Evolutionary conservation across 2,797 vertebrate genomes (phyloP).

Genomic region (Cottoperca gobio): DNA sequence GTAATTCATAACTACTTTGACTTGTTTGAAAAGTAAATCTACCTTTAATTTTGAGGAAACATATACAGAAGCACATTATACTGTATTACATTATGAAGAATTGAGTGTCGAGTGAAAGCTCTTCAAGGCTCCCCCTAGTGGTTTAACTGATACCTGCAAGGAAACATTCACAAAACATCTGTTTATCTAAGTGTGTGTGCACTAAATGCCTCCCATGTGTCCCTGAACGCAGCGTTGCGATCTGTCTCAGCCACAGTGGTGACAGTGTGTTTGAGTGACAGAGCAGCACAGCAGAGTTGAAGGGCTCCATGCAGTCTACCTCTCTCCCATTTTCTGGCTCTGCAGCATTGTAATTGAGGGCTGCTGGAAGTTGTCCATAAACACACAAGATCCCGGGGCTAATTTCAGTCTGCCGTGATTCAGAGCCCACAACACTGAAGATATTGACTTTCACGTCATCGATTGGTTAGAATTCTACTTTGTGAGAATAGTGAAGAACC

Average conservation of each 20-base stretch:
- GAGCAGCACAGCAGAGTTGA: constrained; percentile 72
- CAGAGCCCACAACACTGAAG: constrained; percentile 61
- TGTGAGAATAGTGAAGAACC: constrained; percentile 23
- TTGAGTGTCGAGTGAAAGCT: constrained; percentile 28
- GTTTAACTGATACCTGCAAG: constrained; percentile 57
- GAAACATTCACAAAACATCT: constrained; percentile 48
- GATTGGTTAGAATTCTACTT: constrained; percentile 46
- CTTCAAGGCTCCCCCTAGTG: constrained; percentile 78
- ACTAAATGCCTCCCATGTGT: constrained; percentile 71
- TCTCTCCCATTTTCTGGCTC: constrained; percentile 83
- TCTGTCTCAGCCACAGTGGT: constrained; percentile 71
- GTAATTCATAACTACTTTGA: constrained; percentile 45
- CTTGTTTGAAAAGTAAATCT: constrained; percentile 39
- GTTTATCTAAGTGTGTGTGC: background rate
- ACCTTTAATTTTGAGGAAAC: constrained; percentile 35
- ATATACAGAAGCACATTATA: constrained; percentile 40
- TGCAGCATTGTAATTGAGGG: constrained; percentile 86
- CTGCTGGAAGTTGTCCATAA: constrained; percentile 84
- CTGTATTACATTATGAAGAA: constrained; percentile 32
- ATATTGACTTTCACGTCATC: constrained; percentile 65
- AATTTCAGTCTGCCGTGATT: constrained; percentile 82
- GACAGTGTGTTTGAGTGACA: constrained; percentile 79
- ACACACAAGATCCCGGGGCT: constrained; percentile 80
- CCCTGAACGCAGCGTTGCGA: constrained; percentile 57
- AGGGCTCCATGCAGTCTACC: constrained; percentile 87